Evolutionary conservation across 2,113 vertebrate genomes (phyloP).

Genomic region (Zosterops borbonicus): DNA sequence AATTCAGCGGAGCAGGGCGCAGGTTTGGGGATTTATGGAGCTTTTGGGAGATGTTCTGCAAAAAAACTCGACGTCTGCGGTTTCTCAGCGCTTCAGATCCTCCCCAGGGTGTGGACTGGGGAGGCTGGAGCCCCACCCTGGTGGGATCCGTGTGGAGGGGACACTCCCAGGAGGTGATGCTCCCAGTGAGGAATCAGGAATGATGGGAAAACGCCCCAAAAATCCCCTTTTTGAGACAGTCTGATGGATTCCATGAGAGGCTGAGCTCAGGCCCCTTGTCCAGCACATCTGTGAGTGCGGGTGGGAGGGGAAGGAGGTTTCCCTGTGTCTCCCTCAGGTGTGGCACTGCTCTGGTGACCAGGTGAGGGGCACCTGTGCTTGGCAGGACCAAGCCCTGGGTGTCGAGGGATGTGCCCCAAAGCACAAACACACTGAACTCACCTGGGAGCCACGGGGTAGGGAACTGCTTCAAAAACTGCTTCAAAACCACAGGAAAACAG

Average conservation of each 20-base stretch:
- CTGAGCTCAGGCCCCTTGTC: neutral
- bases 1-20: fast-evolving
- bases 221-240: fast-evolving
- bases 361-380: neutral
- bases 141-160: fast-evolving
- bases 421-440: fast-evolving
- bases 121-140: fast-evolving
- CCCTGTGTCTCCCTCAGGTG: neutral
- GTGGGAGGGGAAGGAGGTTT: neutral
- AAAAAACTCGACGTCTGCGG: neutral
- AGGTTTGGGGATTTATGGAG: neutral
- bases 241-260: fast-evolving
- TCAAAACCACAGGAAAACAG: neutral
- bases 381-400: neutral
- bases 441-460: neutral
- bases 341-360: neutral
- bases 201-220: fast-evolving
- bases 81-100: neutral
- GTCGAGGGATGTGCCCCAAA: neutral
- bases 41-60: neutral
- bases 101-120: fast-evolving
- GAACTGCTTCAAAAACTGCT: neutral
- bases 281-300: fast-evolving
- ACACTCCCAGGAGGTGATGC: fast-evolving
- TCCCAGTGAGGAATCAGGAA: neutral